These are phyloP conservation scores for Phylloscopus trochiloides DNA, from an alignment of 2,113 vertebrate genomes.

Conservation along the genomic window DNA sequence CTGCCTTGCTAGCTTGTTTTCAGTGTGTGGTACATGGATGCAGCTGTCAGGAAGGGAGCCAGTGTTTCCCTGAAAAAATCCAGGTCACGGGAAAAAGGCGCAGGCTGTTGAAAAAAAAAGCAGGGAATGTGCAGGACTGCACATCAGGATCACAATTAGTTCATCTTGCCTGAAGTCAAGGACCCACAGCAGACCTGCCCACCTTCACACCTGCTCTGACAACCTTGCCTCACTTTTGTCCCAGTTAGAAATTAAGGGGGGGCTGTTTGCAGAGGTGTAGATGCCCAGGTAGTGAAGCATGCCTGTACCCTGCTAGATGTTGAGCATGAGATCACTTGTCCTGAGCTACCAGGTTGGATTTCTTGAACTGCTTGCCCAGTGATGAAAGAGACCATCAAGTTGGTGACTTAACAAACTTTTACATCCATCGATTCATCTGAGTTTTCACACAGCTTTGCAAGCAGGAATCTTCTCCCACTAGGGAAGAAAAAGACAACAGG, in stretches of 20 bases:
- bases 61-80: neutral
- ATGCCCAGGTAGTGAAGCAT: neutral
- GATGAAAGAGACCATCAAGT: neutral
- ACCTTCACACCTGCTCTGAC: neutral
- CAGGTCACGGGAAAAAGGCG: neutral
- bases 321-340: neutral
- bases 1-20: neutral
- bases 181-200: neutral
- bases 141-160: neutral
- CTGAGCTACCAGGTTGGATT: neutral
- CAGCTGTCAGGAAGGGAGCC: neutral
- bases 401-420: neutral
- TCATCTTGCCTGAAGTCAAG: neutral
- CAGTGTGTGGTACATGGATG: neutral
- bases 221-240: neutral
- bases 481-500: neutral
- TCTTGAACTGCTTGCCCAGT: neutral
- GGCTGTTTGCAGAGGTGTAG: neutral
- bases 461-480: neutral
- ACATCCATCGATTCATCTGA: neutral
- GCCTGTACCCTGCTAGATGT: neutral
- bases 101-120: neutral
- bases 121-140: neutral
- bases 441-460: neutral
- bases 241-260: neutral